Evolutionary conservation across 1,140 invertebrate genomes (phyloP).

Genomic region (Helicoverpa zea): DNA sequence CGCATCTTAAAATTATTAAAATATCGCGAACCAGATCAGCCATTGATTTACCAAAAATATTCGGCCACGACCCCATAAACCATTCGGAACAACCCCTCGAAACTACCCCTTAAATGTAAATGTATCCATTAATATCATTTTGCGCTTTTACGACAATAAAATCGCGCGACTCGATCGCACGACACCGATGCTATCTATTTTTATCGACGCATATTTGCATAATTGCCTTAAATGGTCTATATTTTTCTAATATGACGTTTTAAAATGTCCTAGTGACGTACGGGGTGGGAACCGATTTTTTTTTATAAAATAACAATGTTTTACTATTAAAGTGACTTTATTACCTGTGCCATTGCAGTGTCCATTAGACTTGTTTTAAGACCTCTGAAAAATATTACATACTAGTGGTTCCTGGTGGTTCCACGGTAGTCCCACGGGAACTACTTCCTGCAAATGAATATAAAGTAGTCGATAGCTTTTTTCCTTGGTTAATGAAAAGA

Average conservation of each 20-base stretch:
- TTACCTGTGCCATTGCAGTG: not conserved
- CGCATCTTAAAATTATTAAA: not conserved
- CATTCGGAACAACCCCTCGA: slow-evolving; percentile 3
- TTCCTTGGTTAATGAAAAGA: too few relatives aligned
- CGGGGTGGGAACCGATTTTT: not conserved
- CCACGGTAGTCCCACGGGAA: too few relatives aligned
- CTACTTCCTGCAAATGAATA: too few relatives aligned
- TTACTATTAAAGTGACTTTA: not conserved
- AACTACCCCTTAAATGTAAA: slow-evolving; percentile 70
- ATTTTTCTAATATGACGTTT: slow-evolving; percentile 35
- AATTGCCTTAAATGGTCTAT: slow-evolving; percentile 60
- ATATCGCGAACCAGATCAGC: slow-evolving; percentile 12
- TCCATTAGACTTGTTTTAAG: too few relatives aligned
- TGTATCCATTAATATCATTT: slow-evolving; percentile 76
- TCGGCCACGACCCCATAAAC: not conserved
- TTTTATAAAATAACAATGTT: not conserved
- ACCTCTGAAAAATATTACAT: too few relatives aligned
- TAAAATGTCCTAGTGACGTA: slow-evolving; percentile 6
- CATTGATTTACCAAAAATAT: slow-evolving; percentile 28
- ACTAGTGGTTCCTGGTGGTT: too few relatives aligned
- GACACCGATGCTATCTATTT: slow-evolving; percentile 67
- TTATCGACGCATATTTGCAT: slow-evolving; percentile 72
- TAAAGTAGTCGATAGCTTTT: too few relatives aligned
- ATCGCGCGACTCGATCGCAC: slow-evolving; percentile 73
- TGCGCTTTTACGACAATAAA: slow-evolving; percentile 72